These are phyloP conservation scores for Tiliacea aurago DNA, from an alignment of 2,888 invertebrate genomes.

Conservation along the genomic window DNA sequence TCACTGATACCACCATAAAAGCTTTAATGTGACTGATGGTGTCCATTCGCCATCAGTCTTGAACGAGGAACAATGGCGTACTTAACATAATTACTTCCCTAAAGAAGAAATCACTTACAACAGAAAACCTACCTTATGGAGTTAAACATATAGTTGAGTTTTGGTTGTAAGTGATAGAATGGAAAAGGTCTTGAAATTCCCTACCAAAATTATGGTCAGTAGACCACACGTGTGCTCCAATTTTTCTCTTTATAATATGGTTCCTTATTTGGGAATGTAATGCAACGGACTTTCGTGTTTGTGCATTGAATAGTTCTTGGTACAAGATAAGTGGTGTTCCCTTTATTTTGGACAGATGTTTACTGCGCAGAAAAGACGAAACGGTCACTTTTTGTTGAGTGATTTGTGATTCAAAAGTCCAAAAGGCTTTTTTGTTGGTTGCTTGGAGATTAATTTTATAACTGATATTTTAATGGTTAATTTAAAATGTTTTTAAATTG, in stretches of 20 bases:
- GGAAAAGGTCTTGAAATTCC: slow-evolving; percentile 52
- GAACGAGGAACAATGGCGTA: slow-evolving; percentile 61
- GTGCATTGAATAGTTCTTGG: slow-evolving; percentile 43
- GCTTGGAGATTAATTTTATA: neutral
- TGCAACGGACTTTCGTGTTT: slow-evolving; percentile 27
- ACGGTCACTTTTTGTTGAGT: neutral
- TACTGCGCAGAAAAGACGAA: neutral
- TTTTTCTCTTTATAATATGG: slow-evolving; percentile 54
- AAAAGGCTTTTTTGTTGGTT: too few relatives aligned
- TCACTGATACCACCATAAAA: slow-evolving; percentile 65
- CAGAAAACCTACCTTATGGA: slow-evolving; percentile 17
- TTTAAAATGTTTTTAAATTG: neutral
- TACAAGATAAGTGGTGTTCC: neutral
- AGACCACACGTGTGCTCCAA: slow-evolving; percentile 66
- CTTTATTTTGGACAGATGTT: slow-evolving; percentile 18
- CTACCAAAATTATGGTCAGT: slow-evolving; percentile 57
- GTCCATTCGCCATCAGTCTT: slow-evolving; percentile 65
- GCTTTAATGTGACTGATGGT: slow-evolving; percentile 63
- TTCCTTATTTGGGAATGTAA: slow-evolving; percentile 39
- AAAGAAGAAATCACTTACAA: slow-evolving; percentile 28
- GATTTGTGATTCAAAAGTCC: neutral
- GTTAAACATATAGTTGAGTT: neutral
- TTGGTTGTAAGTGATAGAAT: slow-evolving; percentile 5
- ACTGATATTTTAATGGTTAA: too few relatives aligned
- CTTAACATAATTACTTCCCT: slow-evolving; percentile 67